Evolutionary conservation across 2,888 invertebrate genomes (phyloP).

Genomic region (Drosophila longiperda): DNA sequence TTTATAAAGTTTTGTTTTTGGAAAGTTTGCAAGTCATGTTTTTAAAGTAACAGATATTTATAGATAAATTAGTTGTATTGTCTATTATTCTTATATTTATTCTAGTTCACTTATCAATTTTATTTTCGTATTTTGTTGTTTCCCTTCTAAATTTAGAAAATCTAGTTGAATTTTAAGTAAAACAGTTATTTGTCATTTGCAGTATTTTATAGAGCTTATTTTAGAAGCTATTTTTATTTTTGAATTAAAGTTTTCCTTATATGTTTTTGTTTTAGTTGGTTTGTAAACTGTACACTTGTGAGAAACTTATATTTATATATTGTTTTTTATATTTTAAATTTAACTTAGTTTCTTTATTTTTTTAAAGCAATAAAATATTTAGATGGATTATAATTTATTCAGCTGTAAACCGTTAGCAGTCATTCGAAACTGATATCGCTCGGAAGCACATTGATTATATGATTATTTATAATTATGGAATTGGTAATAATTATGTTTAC

Average conservation of each 20-base stretch:
- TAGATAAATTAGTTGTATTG: not conserved
- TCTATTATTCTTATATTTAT: not conserved
- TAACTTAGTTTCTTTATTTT: not conserved
- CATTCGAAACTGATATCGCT: not conserved
- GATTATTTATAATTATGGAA: constrained; percentile 7
- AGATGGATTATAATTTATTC: not conserved
- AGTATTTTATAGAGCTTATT: not conserved
- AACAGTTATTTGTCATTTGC: not conserved
- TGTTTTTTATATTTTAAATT: not conserved
- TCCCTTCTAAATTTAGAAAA: not conserved
- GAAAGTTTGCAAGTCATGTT: not conserved
- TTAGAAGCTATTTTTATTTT: not conserved
- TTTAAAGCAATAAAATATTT: not conserved
- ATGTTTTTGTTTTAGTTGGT: not conserved
- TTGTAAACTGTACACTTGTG: not conserved
- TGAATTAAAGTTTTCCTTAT: not conserved
- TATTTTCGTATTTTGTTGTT: not conserved
- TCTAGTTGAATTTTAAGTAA: not conserved
- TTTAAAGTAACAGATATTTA: not conserved
- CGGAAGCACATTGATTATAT: not conserved
- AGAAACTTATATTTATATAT: not conserved
- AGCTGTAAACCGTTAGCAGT: not conserved
- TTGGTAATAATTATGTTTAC: constrained; percentile 8
- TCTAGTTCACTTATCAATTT: not conserved
- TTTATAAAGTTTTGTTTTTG: not conserved